Evolutionary conservation across 37 sponge, comb jelly and placozoan species (phyloP).

Genomic region (Chondrilla cf. caribensis): DNA sequence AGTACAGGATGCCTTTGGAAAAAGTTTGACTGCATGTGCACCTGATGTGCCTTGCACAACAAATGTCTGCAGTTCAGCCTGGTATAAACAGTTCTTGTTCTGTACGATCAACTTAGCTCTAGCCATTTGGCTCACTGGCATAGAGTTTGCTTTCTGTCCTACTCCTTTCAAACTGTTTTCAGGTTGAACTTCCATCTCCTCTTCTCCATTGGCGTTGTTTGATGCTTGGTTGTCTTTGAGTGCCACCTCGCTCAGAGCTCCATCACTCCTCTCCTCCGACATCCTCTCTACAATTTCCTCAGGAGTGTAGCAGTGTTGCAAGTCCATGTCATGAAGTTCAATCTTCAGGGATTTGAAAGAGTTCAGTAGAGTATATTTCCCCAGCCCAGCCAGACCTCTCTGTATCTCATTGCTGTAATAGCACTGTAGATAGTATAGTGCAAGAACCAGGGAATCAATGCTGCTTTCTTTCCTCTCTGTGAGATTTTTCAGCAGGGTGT

Average conservation of each 20-base stretch:
- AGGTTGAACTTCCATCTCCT: not conserved
- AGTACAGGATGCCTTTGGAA: constrained; percentile 3
- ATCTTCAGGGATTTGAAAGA: not conserved
- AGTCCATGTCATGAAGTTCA: not conserved
- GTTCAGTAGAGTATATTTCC: constrained; percentile 33
- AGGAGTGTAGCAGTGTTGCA: not conserved
- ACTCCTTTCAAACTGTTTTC: too few relatives aligned
- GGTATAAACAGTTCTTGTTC: constrained; percentile 13
- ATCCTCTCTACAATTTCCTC: not conserved
- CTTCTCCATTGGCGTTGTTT: not conserved
- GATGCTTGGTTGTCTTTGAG: not conserved
- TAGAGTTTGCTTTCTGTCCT: not conserved
- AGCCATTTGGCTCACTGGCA: not conserved
- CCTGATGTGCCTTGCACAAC: not conserved
- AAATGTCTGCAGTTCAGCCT: not conserved
- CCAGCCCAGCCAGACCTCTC: constrained; percentile 48
- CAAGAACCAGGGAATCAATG: constrained; percentile 34
- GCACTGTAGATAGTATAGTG: constrained; percentile 49
- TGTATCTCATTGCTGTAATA: constrained; percentile 59
- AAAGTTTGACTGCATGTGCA: not conserved
- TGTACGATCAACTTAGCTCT: constrained; percentile 9
- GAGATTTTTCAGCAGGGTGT: constrained; percentile 23
- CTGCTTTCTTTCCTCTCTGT: constrained; percentile 49
- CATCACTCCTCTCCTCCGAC: not conserved
- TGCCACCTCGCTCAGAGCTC: not conserved